Evolutionary conservation across 2,113 vertebrate species (phyloP).

Genomic region (Hydrolagus affinis): DNA sequence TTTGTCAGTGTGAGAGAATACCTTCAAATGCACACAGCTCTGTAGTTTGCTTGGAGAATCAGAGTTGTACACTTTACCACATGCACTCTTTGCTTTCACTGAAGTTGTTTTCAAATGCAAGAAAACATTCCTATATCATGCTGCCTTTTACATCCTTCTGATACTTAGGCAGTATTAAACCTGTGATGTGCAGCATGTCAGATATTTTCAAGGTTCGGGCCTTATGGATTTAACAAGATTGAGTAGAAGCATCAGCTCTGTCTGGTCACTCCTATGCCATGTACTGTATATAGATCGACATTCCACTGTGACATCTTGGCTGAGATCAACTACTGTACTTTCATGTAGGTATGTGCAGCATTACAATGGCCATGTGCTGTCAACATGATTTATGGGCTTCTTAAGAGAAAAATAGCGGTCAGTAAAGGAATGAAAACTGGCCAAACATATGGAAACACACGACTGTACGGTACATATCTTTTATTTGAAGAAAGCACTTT

Average conservation of each 20-base stretch:
- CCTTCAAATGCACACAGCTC: no score
- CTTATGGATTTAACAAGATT: background rate
- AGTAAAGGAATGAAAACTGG: background rate
- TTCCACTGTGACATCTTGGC: slow-evolving; percentile 26
- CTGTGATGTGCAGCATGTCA: background rate
- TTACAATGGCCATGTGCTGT: slow-evolving; percentile 7
- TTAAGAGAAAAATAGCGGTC: background rate
- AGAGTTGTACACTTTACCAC: background rate
- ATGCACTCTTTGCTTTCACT: background rate
- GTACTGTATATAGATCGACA: background rate
- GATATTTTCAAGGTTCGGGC: background rate
- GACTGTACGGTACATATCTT: background rate
- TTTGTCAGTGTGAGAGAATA: no score
- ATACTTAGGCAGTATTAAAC: background rate
- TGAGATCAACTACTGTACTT: slow-evolving; percentile 4
- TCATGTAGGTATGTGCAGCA: background rate
- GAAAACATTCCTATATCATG: background rate
- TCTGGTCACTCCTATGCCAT: background rate
- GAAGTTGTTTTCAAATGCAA: background rate
- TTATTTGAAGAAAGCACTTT: background rate
- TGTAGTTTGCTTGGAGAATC: no score
- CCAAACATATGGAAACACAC: background rate
- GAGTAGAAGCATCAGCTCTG: background rate
- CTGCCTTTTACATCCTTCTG: background rate
- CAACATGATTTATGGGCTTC: slow-evolving; percentile 14